A percentile compares a stretch with the other conserved stretches of the same genome.
phyloP scores from a whole-genome alignment of 2,888 invertebrate genomes.

The Ashinkailepas kermadecensis region DNA sequence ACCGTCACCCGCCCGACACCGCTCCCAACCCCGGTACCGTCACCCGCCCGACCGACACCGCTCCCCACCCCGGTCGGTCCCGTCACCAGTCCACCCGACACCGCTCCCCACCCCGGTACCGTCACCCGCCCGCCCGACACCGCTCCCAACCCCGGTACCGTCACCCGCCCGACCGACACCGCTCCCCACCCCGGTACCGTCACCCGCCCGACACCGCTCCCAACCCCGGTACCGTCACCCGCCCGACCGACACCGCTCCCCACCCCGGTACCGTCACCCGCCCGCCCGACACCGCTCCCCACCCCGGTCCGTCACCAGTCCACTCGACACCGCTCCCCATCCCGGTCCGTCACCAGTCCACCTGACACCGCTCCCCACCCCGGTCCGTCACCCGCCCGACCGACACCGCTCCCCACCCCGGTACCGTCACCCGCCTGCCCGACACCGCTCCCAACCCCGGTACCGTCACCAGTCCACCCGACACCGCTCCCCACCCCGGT shows the following conservation, averaged over 20 bases:
- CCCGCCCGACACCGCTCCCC: not conserved
- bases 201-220: not conserved
- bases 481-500: no score
- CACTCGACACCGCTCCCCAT: not conserved
- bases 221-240: not conserved
- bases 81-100: not conserved
- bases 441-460: not conserved
- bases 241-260: not conserved
- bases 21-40: not conserved
- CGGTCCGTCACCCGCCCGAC: not conserved
- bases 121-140: not conserved
- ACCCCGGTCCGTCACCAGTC: not conserved
- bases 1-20: not conserved
- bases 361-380: no score
- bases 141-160: not conserved
- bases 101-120: not conserved
- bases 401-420: not conserved
- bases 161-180: not conserved
- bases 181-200: not conserved
- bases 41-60: not conserved
- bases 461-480: not conserved
- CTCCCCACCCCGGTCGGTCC: not conserved
- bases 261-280: not conserved
- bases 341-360: not conserved
- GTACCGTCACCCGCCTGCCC: not conserved